These are phyloP conservation scores for Hedya salicella DNA, from an alignment of 2,888 invertebrate species.

Conservation along the genomic window DNA sequence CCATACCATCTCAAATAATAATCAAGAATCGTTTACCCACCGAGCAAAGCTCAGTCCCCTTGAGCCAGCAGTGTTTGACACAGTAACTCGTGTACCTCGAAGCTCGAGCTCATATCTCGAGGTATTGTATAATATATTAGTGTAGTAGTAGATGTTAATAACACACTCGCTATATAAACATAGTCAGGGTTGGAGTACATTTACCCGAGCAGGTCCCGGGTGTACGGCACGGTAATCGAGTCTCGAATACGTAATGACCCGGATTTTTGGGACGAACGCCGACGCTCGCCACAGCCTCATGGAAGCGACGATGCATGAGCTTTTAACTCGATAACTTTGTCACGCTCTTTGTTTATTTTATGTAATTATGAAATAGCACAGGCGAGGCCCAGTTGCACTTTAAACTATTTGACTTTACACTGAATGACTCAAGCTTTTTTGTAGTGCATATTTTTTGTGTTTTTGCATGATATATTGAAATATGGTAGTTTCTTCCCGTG, in stretches of 20 bases:
- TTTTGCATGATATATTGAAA: too few species aligned
- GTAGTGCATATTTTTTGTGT: too few species aligned
- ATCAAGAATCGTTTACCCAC: too few species aligned
- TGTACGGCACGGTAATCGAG: constrained; percentile 39
- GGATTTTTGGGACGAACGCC: constrained; percentile 38
- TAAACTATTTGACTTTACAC: too few species aligned
- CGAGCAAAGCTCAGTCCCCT: too few species aligned
- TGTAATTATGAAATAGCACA: background rate
- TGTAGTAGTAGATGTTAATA: constrained; percentile 17
- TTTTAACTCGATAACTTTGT: constrained; percentile 23
- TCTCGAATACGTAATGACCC: constrained; percentile 42
- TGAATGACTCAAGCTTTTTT: too few species aligned
- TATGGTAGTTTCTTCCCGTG: too few species aligned
- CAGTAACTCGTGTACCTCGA: too few species aligned
- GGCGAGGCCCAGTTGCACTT: background rate
- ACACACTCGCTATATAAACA: constrained; percentile 20
- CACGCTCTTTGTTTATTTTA: constrained; percentile 6
- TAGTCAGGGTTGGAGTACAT: constrained; percentile 34
- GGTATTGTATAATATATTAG: constrained; percentile 13
- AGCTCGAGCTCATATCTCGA: constrained; percentile 3
- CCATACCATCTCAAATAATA: too few species aligned
- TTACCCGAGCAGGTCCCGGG: constrained; percentile 39
- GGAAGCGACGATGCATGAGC: constrained; percentile 19
- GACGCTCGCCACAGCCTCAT: constrained; percentile 18
- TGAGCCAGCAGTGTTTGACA: too few species aligned